Conservation (phyloP, 2,888 invertebrate genomes). For the Drosophila barbarae region DNA sequence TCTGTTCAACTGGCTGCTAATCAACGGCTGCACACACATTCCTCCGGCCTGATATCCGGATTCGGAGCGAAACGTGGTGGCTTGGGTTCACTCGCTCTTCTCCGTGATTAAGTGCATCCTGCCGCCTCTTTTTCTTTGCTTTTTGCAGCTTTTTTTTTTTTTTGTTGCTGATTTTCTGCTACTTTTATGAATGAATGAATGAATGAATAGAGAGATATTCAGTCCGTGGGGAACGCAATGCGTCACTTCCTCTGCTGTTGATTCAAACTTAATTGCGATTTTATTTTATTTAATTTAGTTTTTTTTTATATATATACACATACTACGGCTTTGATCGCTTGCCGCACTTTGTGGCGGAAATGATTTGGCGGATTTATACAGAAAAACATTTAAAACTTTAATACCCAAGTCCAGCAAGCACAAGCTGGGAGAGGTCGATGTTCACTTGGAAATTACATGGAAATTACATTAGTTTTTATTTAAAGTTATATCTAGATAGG, state of each 20-base stretch:
- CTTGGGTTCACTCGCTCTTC: background rate
- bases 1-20: conserved; percentile 24
- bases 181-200: conserved; percentile 13
- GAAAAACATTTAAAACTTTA: conserved; percentile 26
- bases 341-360: conserved; percentile 49
- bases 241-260: conserved; percentile 48
- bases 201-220: background rate
- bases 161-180: background rate
- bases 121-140: conserved; percentile 5
- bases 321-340: conserved; percentile 38
- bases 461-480: background rate
- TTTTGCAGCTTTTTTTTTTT: background rate
- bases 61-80: background rate
- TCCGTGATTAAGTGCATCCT: conserved; percentile 43
- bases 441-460: background rate
- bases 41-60: conserved; percentile 48
- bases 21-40: conserved; percentile 53
- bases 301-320: background rate
- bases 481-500: background rate
- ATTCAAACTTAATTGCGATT: conserved; percentile 36
- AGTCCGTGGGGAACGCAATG: conserved; percentile 18
- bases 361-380: conserved; percentile 48
- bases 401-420: conserved; percentile 4
- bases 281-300: conserved; percentile 38
- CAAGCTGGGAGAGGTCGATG: conserved; percentile 1